Evolutionary conservation across 2,113 vertebrate genomes (phyloP).

Genomic region (Cochlearius cochlearius): DNA sequence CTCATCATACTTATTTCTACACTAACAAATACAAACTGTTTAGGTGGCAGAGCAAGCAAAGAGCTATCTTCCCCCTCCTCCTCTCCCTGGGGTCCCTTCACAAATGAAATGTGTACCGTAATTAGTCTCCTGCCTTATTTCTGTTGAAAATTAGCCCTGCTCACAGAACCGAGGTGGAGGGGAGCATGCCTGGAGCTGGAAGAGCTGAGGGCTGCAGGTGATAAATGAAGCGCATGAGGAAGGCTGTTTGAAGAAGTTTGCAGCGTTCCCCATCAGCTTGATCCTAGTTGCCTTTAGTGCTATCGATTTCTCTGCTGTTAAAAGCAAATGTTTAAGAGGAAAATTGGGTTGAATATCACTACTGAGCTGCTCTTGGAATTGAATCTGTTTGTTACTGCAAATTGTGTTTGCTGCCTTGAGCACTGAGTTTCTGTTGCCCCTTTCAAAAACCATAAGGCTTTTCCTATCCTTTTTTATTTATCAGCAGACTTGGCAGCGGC

Average conservation of each 20-base stretch:
- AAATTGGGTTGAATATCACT: not conserved
- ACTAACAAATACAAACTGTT: conserved; percentile 14
- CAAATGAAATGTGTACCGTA: not conserved
- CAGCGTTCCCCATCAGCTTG: not conserved
- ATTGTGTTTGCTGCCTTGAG: not conserved
- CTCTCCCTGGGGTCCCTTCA: not conserved
- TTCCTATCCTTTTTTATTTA: not conserved
- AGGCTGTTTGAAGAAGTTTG: not conserved
- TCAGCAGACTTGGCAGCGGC: not conserved
- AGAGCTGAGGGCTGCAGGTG: not conserved
- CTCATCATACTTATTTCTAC: not conserved
- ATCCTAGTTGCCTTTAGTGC: not conserved
- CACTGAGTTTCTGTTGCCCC: not conserved
- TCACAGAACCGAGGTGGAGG: not conserved
- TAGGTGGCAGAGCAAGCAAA: not conserved
- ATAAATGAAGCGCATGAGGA: not conserved
- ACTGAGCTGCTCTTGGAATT: not conserved
- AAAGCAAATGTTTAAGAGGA: not conserved
- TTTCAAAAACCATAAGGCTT: not conserved
- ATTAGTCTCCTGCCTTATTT: not conserved
- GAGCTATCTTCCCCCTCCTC: not conserved
- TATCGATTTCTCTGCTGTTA: not conserved
- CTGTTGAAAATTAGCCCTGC: not conserved
- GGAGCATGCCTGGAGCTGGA: not conserved
- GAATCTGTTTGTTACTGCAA: not conserved